Conservation (phyloP, 2,113 vertebrate genomes). For the Sphaerodactylus townsendi region DNA sequence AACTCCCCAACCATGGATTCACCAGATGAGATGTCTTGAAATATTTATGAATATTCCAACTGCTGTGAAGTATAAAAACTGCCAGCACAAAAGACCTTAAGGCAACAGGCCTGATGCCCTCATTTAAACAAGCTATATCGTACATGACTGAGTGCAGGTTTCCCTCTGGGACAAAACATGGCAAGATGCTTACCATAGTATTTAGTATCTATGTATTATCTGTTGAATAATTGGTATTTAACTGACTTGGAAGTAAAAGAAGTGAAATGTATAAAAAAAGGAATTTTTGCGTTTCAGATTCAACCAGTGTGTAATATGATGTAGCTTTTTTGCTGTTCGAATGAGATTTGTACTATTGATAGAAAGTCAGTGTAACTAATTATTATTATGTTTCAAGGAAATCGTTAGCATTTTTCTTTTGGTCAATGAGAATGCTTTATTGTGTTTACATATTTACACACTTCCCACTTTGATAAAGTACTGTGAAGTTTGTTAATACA, state of each 20-base stretch:
- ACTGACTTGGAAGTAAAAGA: slow-evolving; percentile 11
- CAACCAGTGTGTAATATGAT: not conserved
- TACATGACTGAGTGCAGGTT: slow-evolving; percentile 49
- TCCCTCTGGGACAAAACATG: slow-evolving; percentile 55
- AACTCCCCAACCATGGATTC: not conserved
- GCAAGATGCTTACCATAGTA: slow-evolving; percentile 45
- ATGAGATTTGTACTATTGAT: not conserved
- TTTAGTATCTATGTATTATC: slow-evolving; percentile 43
- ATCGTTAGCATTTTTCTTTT: not conserved
- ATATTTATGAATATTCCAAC: not conserved
- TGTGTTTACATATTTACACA: not conserved
- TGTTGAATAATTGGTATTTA: slow-evolving; percentile 6
- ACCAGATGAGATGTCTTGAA: not conserved
- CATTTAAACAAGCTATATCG: slow-evolving; percentile 40
- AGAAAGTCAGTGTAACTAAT: not conserved
- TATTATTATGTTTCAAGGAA: not conserved
- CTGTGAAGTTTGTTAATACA: too few species aligned
- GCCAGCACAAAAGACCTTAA: not conserved
- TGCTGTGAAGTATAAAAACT: not conserved
- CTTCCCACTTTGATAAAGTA: not conserved
- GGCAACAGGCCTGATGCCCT: slow-evolving; percentile 6
- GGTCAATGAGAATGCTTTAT: not conserved
- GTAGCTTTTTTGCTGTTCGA: not conserved
- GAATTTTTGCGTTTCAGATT: not conserved
- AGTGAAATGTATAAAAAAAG: not conserved